phyloP scores from a whole-genome alignment of 2,797 vertebrate species.

The Tokudaia muenninki region DNA sequence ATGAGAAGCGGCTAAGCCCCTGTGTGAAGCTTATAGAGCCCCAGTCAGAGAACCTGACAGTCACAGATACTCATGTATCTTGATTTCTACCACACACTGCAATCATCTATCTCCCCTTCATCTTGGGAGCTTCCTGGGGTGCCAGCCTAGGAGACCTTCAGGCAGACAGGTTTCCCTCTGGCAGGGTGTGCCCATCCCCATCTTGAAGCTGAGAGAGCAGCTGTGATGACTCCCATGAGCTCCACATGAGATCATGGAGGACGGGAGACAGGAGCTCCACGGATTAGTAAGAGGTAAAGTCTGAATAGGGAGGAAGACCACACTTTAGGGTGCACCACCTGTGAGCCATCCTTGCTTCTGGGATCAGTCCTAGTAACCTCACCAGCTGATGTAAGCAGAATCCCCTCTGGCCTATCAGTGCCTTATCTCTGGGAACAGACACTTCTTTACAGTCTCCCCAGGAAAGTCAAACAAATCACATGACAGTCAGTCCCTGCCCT shows the following conservation, averaged over 20 bases:
- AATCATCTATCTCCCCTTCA: background rate
- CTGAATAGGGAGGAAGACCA: too few species aligned
- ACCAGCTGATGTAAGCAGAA: background rate
- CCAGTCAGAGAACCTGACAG: background rate
- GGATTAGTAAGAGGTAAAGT: background rate
- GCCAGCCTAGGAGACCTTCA: background rate
- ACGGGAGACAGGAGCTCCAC: background rate
- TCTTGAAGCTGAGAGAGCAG: background rate
- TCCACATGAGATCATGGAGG: background rate
- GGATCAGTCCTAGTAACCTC: background rate
- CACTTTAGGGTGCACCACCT: background rate
- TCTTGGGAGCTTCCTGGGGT: background rate
- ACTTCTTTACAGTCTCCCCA: background rate
- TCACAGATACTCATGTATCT: background rate
- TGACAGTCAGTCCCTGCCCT: fast-evolving
- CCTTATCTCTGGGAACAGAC: background rate
- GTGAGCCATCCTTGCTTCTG: too few species aligned
- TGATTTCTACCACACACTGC: background rate
- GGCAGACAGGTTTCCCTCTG: background rate
- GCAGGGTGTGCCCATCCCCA: background rate
- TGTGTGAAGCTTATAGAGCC: background rate
- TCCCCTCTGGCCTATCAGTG: background rate
- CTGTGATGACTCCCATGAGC: background rate
- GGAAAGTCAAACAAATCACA: background rate
- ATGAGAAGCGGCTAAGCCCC: background rate